A percentile compares a stretch with the other conserved stretches of the same genome.
Evolutionary conservation across 2,797 vertebrate genomes (phyloP).

Genomic region (Vipera latastei): DNA sequence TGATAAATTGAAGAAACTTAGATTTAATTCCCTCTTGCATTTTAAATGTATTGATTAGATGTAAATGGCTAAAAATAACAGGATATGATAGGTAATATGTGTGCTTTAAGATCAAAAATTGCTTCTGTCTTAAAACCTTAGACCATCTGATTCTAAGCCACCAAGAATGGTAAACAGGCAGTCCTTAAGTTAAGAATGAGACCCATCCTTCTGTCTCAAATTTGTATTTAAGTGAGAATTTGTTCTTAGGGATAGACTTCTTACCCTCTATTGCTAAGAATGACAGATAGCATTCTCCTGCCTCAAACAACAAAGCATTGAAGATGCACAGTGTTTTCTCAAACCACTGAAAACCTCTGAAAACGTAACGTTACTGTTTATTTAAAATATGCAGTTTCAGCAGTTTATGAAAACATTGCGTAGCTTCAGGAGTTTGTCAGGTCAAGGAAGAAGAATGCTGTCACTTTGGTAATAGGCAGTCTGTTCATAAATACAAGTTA

Average conservation of each 20-base stretch:
- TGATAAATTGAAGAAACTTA: background rate
- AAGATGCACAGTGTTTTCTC: background rate
- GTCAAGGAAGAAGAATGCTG: background rate
- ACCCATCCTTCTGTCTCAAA: no score
- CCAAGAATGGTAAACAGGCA: background rate
- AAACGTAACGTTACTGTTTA: background rate
- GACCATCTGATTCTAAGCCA: background rate
- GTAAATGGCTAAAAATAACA: background rate
- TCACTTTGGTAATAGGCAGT: background rate
- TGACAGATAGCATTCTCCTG: no score
- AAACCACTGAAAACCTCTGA: background rate
- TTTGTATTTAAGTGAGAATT: no score
- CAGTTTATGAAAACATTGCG: background rate
- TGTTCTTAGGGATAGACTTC: no score
- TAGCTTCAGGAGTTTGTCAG: background rate
- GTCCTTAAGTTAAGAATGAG: no score
- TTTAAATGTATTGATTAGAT: background rate
- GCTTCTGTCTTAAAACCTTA: background rate
- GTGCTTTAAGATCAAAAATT: no score
- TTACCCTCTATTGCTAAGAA: no score
- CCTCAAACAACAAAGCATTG: no score
- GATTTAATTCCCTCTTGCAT: background rate
- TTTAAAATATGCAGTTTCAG: background rate
- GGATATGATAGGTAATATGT: no score
- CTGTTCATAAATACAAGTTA: background rate